Conservation (phyloP, 2,113 vertebrate genomes). For the Hemiscyllium ocellatum region DNA sequence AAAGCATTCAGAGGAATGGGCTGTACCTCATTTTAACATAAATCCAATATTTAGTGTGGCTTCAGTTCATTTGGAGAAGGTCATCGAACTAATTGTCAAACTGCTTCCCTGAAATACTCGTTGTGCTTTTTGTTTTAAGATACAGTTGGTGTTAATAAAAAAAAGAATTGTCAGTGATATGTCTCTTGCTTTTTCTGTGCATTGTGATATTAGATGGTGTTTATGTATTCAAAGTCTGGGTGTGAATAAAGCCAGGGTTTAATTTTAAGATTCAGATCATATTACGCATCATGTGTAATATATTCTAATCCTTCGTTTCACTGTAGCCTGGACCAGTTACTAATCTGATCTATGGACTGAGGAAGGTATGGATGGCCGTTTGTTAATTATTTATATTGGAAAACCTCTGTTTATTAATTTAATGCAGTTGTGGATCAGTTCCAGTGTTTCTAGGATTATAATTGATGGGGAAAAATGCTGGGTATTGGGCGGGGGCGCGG, state of each 20-base stretch:
- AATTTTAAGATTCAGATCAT: not conserved
- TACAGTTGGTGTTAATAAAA: slow-evolving; percentile 85
- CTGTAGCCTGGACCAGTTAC: not conserved
- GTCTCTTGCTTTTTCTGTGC: slow-evolving; percentile 15
- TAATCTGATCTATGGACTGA: not conserved
- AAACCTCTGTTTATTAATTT: not conserved
- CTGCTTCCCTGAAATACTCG: slow-evolving; percentile 66
- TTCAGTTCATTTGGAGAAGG: slow-evolving; percentile 61
- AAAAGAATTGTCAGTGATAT: slow-evolving; percentile 64
- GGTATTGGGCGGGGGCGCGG: not conserved
- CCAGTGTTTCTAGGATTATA: not conserved
- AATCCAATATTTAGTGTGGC: slow-evolving; percentile 70
- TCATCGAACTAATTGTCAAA: slow-evolving; percentile 66
- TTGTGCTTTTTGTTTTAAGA: slow-evolving; percentile 76
- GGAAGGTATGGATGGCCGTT: not conserved
- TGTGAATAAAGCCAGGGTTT: not conserved
- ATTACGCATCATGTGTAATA: not conserved
- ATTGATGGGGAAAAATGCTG: not conserved
- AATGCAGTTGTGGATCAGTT: not conserved
- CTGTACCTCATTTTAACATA: slow-evolving; percentile 54
- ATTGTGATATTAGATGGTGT: not conserved
- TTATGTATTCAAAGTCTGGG: not conserved
- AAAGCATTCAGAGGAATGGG: slow-evolving; percentile 51
- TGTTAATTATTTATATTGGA: not conserved
- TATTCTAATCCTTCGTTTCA: not conserved